Percentiles rank a stretch among this genome's conserved stretches.
These are phyloP conservation scores for Macropis europaea DNA, from an alignment of 2,888 invertebrate species.

Conservation along the genomic window DNA sequence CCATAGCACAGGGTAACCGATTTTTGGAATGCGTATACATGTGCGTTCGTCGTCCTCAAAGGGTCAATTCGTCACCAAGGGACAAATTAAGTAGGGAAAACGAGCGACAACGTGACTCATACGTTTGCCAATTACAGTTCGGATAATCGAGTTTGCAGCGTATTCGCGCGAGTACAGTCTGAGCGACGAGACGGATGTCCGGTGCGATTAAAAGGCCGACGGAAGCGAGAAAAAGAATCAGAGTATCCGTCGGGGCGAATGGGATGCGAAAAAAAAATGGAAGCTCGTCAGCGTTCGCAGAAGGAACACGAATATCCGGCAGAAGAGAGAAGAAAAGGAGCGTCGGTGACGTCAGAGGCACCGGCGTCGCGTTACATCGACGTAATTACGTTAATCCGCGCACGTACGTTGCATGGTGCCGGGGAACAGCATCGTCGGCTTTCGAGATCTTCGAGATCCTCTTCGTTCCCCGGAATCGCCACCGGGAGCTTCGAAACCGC, in stretches of 20 bases:
- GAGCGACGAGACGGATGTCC: slow-evolving; percentile 29
- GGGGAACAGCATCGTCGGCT: too few species aligned
- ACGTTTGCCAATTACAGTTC: too few species aligned
- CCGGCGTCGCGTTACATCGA: slow-evolving; percentile 69
- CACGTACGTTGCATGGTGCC: slow-evolving; percentile 47
- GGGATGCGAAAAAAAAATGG: slow-evolving; percentile 5
- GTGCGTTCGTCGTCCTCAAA: too few species aligned
- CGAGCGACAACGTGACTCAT: too few species aligned
- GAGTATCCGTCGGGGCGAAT: background rate
- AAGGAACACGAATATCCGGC: slow-evolving; percentile 62
- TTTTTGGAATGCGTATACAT: too few species aligned
- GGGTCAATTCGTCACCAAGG: too few species aligned
- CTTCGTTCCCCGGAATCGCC: slow-evolving; percentile 16
- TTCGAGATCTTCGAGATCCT: too few species aligned
- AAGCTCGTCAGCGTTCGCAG: slow-evolving; percentile 65
- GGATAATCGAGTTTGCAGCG: too few species aligned
- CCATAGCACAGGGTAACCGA: too few species aligned
- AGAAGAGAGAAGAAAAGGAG: slow-evolving; percentile 40
- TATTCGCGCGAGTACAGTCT: too few species aligned
- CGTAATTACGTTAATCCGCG: slow-evolving; percentile 70
- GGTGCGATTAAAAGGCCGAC: slow-evolving; percentile 4
- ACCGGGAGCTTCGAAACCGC: background rate
- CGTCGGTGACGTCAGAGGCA: slow-evolving; percentile 64
- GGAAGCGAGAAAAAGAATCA: background rate
- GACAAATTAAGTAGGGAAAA: too few species aligned